Evolutionary conservation across 2,797 vertebrate species (phyloP), one percentile per base, ranked within the genome.

Genomic region (Eulemur mongoz): DNA sequence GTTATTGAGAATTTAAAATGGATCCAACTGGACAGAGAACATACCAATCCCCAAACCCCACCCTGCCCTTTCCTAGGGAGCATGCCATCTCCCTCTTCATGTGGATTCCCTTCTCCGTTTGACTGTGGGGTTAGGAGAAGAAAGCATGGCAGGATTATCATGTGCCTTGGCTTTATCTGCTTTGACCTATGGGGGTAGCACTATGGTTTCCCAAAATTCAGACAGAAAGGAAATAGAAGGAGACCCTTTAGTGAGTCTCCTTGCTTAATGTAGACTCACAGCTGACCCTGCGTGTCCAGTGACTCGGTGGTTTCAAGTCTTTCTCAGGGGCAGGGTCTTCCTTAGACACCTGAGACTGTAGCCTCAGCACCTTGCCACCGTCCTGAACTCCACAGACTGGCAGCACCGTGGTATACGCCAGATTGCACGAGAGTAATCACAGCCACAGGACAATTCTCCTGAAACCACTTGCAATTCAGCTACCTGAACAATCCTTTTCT

Each of bases 381-480:
- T 38, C 20, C 35, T 2, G 32, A 80, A 27, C 35, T 70, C 59
- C 50, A 30, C 12, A 43, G 40, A 45, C 38, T 10, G 11, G 69
- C 11, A 7, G 61, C 6, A 15, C 63, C 0, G 1, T 20, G 32
- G 30, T 1, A 48, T 4, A 22, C 10, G 2, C 67, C 35, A 9
- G 30, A n/a, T 32, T n/a, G 20, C 72, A 59, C 7, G 9, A n/a
- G 27, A 40, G 30, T 15, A 12, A 11, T 27, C 76, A n/a, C 2
- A 27, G 93, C 20, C n/a, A 18, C 52, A 20, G n/a, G 40, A 30
- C 23, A 32, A 18, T 11, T 25, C 12, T 18, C 8, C 80, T 18
- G 38, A 76, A 32, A 3, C 52, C 13, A 30, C 57, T 7, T 10
- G 9, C 14, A 38, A 25, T 22, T 52, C 50, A 91, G 45, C 48